Evolutionary conservation across 2,888 invertebrate genomes (phyloP).

Genomic region (Isoperla grammatica): DNA sequence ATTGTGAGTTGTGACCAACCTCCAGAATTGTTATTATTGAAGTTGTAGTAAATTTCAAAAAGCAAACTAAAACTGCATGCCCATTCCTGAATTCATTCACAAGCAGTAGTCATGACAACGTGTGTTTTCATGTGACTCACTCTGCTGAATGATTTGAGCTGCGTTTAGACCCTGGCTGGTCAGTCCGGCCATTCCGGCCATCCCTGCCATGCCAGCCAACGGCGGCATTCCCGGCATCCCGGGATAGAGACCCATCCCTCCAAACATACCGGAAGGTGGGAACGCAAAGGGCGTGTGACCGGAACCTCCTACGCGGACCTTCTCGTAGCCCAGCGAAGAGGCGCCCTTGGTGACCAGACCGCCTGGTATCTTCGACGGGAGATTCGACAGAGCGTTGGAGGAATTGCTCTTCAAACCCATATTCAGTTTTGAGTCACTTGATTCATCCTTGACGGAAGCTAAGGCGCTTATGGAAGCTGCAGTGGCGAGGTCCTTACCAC

Average conservation of each 20-base stretch:
- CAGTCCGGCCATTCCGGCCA: constrained; percentile 15
- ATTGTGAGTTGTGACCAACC: no score
- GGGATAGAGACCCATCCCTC: constrained; percentile 22
- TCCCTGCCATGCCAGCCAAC: constrained; percentile 29
- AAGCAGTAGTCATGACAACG: constrained; percentile 15
- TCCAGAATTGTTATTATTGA: no score
- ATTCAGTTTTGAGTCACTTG: constrained; percentile 53
- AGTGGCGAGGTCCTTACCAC: constrained; percentile 81
- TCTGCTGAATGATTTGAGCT: constrained; percentile 73
- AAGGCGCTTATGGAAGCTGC: constrained; percentile 42
- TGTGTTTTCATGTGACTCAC: constrained; percentile 66
- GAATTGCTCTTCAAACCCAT: constrained; percentile 42
- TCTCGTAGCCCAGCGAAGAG: constrained; percentile 49
- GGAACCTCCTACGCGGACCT: constrained; percentile 47
- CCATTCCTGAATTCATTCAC: not conserved
- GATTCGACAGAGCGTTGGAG: constrained; percentile 7
- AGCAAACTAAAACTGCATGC: not conserved
- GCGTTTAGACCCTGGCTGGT: constrained; percentile 56
- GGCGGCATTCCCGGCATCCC: constrained; percentile 33
- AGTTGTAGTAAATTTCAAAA: not conserved
- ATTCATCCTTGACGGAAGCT: constrained; percentile 27
- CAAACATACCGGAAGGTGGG: constrained; percentile 24
- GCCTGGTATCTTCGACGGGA: constrained; percentile 43
- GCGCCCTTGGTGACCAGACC: constrained; percentile 47
- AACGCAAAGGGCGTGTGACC: constrained; percentile 28